Conservation (phyloP, 2,113 vertebrate genomes). For the Apodemus speciosus region DNA sequence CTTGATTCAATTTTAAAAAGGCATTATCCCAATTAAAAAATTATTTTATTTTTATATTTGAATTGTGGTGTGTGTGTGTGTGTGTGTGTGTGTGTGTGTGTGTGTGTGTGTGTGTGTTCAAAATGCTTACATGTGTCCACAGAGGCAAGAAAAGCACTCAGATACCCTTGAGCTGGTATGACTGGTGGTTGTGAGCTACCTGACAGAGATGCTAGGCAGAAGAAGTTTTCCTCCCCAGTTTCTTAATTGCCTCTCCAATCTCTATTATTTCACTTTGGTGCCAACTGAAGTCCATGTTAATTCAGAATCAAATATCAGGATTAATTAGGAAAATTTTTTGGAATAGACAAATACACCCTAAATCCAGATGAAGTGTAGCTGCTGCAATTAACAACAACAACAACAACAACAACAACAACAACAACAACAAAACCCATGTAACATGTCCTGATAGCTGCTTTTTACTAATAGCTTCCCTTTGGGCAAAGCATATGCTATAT, state of each 20-base stretch:
- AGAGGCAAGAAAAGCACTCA: no score
- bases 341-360: neutral
- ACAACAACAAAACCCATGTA: neutral
- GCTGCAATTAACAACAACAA: neutral
- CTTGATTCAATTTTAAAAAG: neutral
- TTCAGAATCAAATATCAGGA: neutral
- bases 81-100: neutral
- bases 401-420: neutral
- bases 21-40: neutral
- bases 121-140: neutral
- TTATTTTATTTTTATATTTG: neutral
- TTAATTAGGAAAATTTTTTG: neutral
- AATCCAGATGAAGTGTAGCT: neutral
- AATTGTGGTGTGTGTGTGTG: neutral
- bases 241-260: neutral
- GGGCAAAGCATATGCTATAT: neutral
- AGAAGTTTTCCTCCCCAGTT: neutral
- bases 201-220: neutral
- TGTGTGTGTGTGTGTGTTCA: neutral
- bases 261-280: neutral
- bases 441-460: neutral
- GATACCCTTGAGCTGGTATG: neutral
- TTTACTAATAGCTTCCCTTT: neutral
- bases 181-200: neutral
- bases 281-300: neutral